These are phyloP conservation scores for Netelia melanura DNA, from an alignment of 2,888 invertebrate genomes.

Conservation along the genomic window DNA sequence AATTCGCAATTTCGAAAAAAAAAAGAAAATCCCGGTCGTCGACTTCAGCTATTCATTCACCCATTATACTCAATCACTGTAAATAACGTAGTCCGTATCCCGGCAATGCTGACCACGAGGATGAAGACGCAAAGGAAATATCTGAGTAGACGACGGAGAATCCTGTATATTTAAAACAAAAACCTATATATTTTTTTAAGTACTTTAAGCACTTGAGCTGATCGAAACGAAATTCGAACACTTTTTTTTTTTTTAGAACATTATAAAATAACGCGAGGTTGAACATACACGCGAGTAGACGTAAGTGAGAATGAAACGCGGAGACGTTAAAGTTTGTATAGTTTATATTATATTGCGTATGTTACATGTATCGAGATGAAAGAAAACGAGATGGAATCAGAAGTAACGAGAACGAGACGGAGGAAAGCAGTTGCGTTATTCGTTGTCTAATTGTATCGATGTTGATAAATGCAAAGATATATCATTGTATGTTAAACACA, in stretches of 20 bases:
- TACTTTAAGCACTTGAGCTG: background rate
- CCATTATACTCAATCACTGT: background rate
- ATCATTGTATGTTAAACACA: constrained; percentile 25
- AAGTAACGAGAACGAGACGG: constrained; percentile 12
- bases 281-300: background rate
- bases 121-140: background rate
- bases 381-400: constrained; percentile 3
- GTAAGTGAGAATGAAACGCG: constrained; percentile 12
- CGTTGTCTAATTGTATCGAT: constrained; percentile 54
- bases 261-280: background rate
- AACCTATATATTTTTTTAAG: constrained; percentile 12
- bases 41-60: background rate
- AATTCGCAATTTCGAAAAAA: constrained; percentile 27
- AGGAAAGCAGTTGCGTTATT: constrained; percentile 2
- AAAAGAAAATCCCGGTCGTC: background rate
- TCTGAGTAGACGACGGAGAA: background rate
- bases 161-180: background rate
- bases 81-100: background rate
- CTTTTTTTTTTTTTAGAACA: constrained; percentile 11
- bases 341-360: constrained; percentile 41
- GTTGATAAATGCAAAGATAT: constrained; percentile 46
- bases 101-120: no score
- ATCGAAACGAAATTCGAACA: background rate
- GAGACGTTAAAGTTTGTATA: constrained; percentile 63
- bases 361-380: constrained; percentile 12